Base-by-base conservation (phyloP, 2,797 vertebrate species). In the Caiman crocodilus region DNA sequence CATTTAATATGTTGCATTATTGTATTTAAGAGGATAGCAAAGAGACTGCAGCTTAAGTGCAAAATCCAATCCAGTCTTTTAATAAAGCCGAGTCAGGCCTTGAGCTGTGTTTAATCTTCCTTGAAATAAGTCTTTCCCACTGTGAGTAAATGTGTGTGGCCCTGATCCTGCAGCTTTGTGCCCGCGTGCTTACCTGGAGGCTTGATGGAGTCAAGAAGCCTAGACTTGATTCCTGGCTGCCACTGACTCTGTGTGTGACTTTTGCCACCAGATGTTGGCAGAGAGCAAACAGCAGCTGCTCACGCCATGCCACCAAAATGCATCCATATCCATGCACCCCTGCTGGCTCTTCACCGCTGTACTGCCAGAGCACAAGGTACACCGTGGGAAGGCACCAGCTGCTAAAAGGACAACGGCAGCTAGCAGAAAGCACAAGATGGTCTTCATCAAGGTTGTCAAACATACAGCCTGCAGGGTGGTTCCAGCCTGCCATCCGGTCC, bases 61-160 rank as follows among this genome's bases (percentile, higher is more conserved):
- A 60, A 55, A 23, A 30, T 13, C 80, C 96, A 97, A 96, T 96
- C 93, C 90, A 86, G 78, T 74, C 79, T 91, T 89, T 93, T 94
- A 64, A 80, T 82, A 78, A 91, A 94, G 87, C 90, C 87, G 77
- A 94, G 84, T 35, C 35, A 81, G 83, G 67, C 84, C 50, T 92
- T 96, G 94, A 95, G 81, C 91, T 92, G 83, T 81, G 65, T 65
- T 89, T 95, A 95, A 96, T 95, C 95, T 90, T 84, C 90, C 95
- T 84, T 94, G 83, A 94, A 95, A 93, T 4, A 14, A 23, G 32
- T 71, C 69, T 21, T 71, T 71, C 13, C 32, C 14, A 14, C 42
- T 23, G 15, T 71, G 23, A 42, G 11, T 89, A 86, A 94, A 91
- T 76, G 57, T 60, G 88, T 90, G 80, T 81, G 69, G 35, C 7